Evolutionary conservation across 2,888 invertebrate genomes (phyloP).

Genomic region (Lasioglossum vierecki): DNA sequence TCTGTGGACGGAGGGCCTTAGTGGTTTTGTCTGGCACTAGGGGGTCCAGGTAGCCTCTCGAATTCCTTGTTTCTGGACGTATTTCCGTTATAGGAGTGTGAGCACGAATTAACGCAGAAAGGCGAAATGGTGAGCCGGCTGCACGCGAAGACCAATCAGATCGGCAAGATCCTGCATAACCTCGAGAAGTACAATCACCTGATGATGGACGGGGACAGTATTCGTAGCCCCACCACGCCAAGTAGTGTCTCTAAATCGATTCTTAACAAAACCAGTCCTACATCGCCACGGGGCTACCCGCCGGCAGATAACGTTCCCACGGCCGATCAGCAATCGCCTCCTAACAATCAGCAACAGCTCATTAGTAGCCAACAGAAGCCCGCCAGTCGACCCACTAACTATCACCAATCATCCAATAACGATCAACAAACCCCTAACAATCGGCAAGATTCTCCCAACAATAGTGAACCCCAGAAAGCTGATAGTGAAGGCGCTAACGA

Average conservation of each 20-base stretch:
- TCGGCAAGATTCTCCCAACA: slow-evolving; percentile 10
- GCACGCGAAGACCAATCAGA: slow-evolving; percentile 97
- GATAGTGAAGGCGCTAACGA: slow-evolving; percentile 27
- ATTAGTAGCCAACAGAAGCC: slow-evolving; percentile 9
- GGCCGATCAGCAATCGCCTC: slow-evolving; percentile 32
- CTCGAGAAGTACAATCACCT: slow-evolving; percentile 94
- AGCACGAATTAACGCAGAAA: slow-evolving; percentile 97
- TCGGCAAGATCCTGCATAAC: slow-evolving; percentile 96
- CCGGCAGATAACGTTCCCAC: slow-evolving; percentile 38
- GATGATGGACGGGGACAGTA: slow-evolving; percentile 86
- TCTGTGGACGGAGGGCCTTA: not conserved
- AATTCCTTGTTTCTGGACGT: slow-evolving; percentile 73
- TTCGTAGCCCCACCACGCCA: slow-evolving; percentile 84
- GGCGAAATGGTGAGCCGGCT: slow-evolving; percentile 97
- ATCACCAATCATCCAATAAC: slow-evolving; percentile 27
- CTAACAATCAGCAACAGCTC: slow-evolving; percentile 29
- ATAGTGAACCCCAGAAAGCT: slow-evolving; percentile 7
- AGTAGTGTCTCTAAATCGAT: slow-evolving; percentile 72
- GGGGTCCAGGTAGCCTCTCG: slow-evolving; percentile 15
- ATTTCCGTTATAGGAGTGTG: slow-evolving; percentile 92
- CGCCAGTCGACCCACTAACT: slow-evolving; percentile 24
- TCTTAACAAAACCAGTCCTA: slow-evolving; percentile 76
- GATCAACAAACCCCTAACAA: slow-evolving; percentile 19
- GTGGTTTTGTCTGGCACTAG: slow-evolving; percentile 17
- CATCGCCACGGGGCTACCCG: slow-evolving; percentile 73